Conservation (phyloP, 2,888 invertebrate genomes). For the Diloba caeruleocephala region DNA sequence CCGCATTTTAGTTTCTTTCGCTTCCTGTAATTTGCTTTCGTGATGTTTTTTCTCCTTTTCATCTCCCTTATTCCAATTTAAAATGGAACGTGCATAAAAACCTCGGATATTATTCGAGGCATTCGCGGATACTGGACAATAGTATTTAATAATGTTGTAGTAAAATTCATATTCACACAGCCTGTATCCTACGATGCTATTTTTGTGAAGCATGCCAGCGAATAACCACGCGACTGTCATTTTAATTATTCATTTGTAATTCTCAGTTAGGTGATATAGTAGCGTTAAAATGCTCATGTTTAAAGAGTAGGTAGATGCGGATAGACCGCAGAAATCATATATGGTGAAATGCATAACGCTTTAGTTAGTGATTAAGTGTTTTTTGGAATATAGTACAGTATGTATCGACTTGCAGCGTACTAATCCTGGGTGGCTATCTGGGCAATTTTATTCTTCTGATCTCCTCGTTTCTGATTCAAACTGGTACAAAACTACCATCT, state of each 20-base stretch:
- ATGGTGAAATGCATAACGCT: slow-evolving; percentile 35
- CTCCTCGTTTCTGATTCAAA: no score
- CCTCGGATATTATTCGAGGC: slow-evolving; percentile 60
- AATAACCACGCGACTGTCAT: slow-evolving; percentile 54
- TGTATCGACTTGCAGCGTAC: no score
- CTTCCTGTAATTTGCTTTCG: slow-evolving; percentile 80
- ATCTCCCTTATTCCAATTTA: slow-evolving; percentile 76
- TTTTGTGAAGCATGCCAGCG: slow-evolving; percentile 43
- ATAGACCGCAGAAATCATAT: slow-evolving; percentile 27
- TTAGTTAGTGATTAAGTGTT: slow-evolving; percentile 15
- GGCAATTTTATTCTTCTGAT: no score
- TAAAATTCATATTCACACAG: slow-evolving; percentile 48
- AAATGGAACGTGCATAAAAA: slow-evolving; percentile 73
- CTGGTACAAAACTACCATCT: no score
- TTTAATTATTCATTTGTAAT: slow-evolving; percentile 58
- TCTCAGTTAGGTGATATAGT: slow-evolving; percentile 45
- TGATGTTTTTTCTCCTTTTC: slow-evolving; percentile 70
- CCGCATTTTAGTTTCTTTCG: slow-evolving; percentile 78
- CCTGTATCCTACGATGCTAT: slow-evolving; percentile 29
- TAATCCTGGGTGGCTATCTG: no score
- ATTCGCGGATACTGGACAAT: slow-evolving; percentile 33
- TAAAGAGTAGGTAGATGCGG: slow-evolving; percentile 36
- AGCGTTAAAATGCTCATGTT: slow-evolving; percentile 44
- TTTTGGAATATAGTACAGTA: no score
- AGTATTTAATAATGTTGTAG: slow-evolving; percentile 41